These are phyloP conservation scores for Brenthis ino DNA, from an alignment of 2,888 invertebrate genomes.

Conservation along the genomic window DNA sequence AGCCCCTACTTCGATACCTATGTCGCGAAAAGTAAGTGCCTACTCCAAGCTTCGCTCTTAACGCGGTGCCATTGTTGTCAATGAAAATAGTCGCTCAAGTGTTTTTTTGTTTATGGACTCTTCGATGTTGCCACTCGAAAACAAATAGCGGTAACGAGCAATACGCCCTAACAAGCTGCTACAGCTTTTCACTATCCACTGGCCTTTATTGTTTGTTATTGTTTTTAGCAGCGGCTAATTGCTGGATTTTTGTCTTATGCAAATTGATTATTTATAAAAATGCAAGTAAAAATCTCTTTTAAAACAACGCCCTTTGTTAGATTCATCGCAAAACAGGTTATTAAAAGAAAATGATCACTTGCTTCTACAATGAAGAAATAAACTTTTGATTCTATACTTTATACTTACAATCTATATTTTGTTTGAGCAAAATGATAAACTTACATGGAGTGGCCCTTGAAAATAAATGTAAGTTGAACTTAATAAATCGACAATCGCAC, in stretches of 20 bases:
- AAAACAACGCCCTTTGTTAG: background rate
- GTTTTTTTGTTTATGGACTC: conserved; percentile 81
- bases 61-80: conserved; percentile 77
- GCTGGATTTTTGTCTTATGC: conserved; percentile 36
- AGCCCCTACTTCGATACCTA: conserved; percentile 74
- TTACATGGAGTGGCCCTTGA: background rate
- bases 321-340: too few relatives aligned
- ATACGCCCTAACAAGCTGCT: conserved; percentile 75
- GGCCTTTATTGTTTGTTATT: conserved; percentile 59
- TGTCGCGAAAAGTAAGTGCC: conserved; percentile 80
- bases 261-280: conserved; percentile 28
- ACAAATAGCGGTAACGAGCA: conserved; percentile 79
- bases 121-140: conserved; percentile 80
- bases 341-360: too few relatives aligned
- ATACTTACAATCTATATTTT: background rate
- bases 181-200: conserved; percentile 66
- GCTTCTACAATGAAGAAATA: too few relatives aligned
- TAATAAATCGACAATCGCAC: conserved; percentile 74
- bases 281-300: background rate
- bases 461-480: conserved; percentile 39
- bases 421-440: background rate
- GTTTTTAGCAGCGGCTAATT: conserved; percentile 39
- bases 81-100: conserved; percentile 79
- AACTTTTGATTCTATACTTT: too few relatives aligned
- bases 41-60: conserved; percentile 73